Conservation (phyloP, 2,113 vertebrate species). For the Petrocephalus microphthalmus region DNA sequence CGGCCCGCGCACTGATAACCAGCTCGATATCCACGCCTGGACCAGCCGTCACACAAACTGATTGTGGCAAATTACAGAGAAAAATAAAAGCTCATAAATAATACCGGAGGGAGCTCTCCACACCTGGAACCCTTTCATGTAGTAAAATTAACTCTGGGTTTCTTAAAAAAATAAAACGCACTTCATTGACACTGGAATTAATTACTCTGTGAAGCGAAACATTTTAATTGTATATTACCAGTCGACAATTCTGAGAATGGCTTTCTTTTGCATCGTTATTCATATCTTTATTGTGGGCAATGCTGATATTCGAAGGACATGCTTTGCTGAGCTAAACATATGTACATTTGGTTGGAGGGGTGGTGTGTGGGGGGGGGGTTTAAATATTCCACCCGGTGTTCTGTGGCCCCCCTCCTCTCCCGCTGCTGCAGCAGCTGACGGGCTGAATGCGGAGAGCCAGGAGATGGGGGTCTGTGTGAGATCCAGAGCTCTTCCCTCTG, state of each 20-base stretch:
- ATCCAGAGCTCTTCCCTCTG: conserved; percentile 26
- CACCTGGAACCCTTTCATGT: not conserved
- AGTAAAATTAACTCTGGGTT: not conserved
- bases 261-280: conserved; percentile 15
- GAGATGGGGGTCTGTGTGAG: not conserved
- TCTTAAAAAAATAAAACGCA: not conserved
- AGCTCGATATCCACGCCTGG: not conserved
- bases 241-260: not conserved
- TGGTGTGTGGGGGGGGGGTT: conserved; percentile 4
- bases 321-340: conserved; percentile 36
- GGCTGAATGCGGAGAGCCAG: conserved; percentile 20
- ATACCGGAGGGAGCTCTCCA: not conserved
- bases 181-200: conserved; percentile 1
- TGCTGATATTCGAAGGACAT: conserved; percentile 39
- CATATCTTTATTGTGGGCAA: conserved; percentile 28
- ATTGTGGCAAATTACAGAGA: not conserved
- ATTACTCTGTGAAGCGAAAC: not conserved
- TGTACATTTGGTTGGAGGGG: conserved; percentile 37
- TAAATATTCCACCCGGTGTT: not conserved
- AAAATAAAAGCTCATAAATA: not conserved
- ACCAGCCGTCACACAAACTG: not conserved
- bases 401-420: not conserved
- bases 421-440: conserved; percentile 1
- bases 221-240: not conserved
- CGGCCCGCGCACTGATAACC: not conserved